Conservation (phyloP, 2,113 vertebrate species). For the Hassar affinis region DNA sequence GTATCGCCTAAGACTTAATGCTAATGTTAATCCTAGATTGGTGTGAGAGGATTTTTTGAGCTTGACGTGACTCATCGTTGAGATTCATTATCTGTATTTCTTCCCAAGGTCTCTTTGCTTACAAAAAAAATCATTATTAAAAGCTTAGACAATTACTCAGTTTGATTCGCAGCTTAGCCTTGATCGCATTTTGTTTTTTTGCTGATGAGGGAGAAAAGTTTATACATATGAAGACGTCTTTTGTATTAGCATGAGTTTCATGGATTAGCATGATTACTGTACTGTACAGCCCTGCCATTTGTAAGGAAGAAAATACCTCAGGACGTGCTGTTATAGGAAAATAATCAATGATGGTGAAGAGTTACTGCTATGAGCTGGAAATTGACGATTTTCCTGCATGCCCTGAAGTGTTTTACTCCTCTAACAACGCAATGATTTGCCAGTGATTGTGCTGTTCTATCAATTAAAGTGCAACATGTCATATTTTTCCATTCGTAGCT, state of each 20-base stretch:
- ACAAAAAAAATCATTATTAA: neutral
- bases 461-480: neutral
- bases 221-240: neutral
- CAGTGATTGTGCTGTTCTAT: neutral
- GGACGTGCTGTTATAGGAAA: neutral
- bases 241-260: neutral
- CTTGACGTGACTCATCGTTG: neutral
- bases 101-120: too few relatives aligned
- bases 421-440: neutral
- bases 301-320: neutral
- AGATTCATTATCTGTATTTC: neutral
- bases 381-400: neutral
- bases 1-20: neutral
- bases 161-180: neutral
- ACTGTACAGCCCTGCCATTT: neutral
- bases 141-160: neutral
- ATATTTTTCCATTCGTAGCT: too few relatives aligned
- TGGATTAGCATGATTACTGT: neutral
- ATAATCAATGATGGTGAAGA: neutral
- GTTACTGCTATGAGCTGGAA: neutral
- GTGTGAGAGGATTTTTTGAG: neutral
- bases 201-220: neutral
- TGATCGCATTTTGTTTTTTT: neutral
- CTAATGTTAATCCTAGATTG: conserved; percentile 3
- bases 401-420: neutral